phyloP scores from a whole-genome alignment of 2,113 vertebrate genomes.

The Caranx ignobilis region DNA sequence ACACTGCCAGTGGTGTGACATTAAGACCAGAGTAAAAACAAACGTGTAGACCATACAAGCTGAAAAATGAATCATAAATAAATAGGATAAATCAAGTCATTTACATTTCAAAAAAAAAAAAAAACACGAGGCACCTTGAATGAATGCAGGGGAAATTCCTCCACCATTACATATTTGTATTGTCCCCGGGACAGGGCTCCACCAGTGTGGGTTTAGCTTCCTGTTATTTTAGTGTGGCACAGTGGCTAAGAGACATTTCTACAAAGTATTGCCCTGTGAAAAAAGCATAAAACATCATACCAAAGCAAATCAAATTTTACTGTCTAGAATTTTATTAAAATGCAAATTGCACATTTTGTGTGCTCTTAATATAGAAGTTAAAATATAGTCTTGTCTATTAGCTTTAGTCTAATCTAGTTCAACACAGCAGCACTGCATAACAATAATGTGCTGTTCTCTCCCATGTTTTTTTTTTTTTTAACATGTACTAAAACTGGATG shows the following conservation, averaged over 20 bases:
- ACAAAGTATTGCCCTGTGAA: neutral
- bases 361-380: too few relatives aligned
- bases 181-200: neutral
- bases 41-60: too few relatives aligned
- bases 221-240: neutral
- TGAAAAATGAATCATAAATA: too few relatives aligned
- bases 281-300: neutral
- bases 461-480: neutral
- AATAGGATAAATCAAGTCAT: too few relatives aligned
- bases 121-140: too few relatives aligned
- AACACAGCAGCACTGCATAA: too few relatives aligned
- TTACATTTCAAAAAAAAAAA: too few relatives aligned
- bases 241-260: neutral
- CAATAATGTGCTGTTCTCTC: neutral
- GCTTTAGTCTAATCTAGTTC: neutral
- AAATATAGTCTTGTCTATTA: neutral
- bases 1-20: too few relatives aligned
- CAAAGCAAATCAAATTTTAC: neutral
- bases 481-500: neutral
- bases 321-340: neutral
- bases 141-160: too few relatives aligned
- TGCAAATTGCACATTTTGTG: neutral
- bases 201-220: neutral
- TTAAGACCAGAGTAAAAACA: too few relatives aligned
- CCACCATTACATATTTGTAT: too few relatives aligned